A percentile compares a stretch with the other conserved stretches of the same genome.
Conservation (phyloP, 2,113 vertebrate species). For the Anthoscopus minutus region DNA sequence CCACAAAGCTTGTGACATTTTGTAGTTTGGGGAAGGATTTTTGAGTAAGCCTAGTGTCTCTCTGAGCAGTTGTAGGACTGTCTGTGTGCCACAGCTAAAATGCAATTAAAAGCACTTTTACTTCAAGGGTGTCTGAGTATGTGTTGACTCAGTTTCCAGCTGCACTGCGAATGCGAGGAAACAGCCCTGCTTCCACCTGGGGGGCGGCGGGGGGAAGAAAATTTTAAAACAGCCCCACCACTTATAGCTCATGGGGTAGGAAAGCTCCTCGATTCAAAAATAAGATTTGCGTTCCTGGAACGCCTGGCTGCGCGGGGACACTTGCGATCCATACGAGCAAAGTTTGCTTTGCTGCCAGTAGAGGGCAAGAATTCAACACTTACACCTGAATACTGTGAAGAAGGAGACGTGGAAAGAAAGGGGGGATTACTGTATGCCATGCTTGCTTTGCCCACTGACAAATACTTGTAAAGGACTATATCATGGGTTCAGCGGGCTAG, state of each 20-base stretch:
- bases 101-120: background rate
- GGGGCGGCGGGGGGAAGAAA: rapidly evolving
- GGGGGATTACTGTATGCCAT: rapidly evolving
- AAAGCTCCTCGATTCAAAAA: background rate
- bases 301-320: rapidly evolving
- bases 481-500: background rate
- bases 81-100: background rate
- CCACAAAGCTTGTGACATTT: background rate
- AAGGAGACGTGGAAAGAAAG: background rate
- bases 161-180: background rate
- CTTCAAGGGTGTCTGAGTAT: background rate
- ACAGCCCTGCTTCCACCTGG: background rate
- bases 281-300: rapidly evolving
- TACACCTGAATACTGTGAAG: background rate
- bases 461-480: background rate
- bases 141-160: background rate
- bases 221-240: too few relatives aligned
- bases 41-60: background rate
- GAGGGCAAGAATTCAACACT: background rate
- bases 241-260: background rate
- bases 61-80: background rate
- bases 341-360: background rate
- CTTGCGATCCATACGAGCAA: rapidly evolving
- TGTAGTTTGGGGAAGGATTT: background rate
- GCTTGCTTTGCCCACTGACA: background rate